Percentiles rank a stretch among this genome's conserved stretches.
phyloP scores from a whole-genome alignment of 2,113 vertebrate species.

The Thomomys bottae region DNA sequence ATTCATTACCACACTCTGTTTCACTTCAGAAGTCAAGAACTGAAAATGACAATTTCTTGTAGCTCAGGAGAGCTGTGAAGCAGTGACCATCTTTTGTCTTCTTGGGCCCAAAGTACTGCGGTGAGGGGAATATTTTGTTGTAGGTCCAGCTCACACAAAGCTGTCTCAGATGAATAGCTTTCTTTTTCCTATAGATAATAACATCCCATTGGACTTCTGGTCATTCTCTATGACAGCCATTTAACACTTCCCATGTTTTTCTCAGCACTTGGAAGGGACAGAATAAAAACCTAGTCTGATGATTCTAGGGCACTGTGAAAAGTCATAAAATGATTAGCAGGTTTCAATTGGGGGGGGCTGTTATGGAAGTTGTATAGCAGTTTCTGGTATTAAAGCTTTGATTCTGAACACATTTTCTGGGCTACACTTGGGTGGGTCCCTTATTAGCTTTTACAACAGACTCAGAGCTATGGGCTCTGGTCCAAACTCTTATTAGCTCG shows the following conservation, averaged over 20 bases:
- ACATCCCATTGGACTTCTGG: background rate
- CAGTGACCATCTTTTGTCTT: background rate
- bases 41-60: background rate
- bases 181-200: background rate
- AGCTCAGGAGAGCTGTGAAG: background rate
- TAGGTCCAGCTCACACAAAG: background rate
- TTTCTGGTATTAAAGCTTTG: background rate
- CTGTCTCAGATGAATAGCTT: background rate
- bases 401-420: background rate
- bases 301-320: background rate
- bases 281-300: background rate
- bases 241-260: conserved; percentile 14
- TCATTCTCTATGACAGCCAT: background rate
- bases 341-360: background rate
- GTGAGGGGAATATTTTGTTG: background rate
- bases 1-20: conserved; percentile 31
- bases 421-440: background rate
- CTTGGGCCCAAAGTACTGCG: background rate
- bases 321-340: background rate
- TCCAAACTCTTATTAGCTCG: background rate
- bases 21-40: background rate
- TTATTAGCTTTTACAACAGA: background rate
- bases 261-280: conserved; percentile 15
- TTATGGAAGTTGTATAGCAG: background rate
- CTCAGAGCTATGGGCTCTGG: background rate